Base-by-base conservation (phyloP, 2,113 vertebrate genomes). In the Forbesichthys agassizii region DNA sequence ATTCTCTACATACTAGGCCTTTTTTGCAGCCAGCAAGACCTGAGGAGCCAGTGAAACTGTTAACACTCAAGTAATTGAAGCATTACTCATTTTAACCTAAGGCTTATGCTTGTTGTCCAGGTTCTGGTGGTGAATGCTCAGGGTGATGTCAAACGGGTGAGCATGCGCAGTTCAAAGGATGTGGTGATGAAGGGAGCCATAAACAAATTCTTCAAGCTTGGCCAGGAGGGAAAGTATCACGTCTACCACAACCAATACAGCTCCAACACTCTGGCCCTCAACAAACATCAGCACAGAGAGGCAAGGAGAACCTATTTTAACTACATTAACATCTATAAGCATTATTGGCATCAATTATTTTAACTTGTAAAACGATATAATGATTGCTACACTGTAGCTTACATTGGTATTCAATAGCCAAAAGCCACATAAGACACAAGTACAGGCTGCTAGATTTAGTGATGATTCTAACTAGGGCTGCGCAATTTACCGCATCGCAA, bases 211-310 rank as follows among this genome's bases (percentile, higher is more conserved):
- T 92, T 94, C 80, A 99, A 98, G 68, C 85, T 99, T 54, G 97
- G 97, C 52, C 97, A 99, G 84, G 97, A 99, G 89, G 97, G 98
- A 49, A 99, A 99, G 73, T 99, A 97, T 58, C 95, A 97, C 0
- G 95, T 99, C 71, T 99, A 99, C 87, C 96, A 98, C 77, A 99
- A 99, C 84, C 98, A 99, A 20, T 99, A 97, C 85, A 96, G 96
- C 83, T 90, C 95, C 67, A 99, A 99, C 60, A 92, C 95, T 0
- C 93, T 98, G 3, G 96, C 98, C 18, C 86, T 99, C 88, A 99
- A 99, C 90, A 99, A 99, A 69, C 98, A 98, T 90, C 98, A 99
- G 87, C 98, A 99, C 90, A 93, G 98, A 77, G 98, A 99, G 85
- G 89, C 66, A 79, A 84, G 78, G 60, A 57, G 53, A 49, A 16